A percentile compares a stretch with the other conserved stretches of the same genome.
Conservation (phyloP, 2,888 invertebrate species). For the Aphodius granarius region DNA sequence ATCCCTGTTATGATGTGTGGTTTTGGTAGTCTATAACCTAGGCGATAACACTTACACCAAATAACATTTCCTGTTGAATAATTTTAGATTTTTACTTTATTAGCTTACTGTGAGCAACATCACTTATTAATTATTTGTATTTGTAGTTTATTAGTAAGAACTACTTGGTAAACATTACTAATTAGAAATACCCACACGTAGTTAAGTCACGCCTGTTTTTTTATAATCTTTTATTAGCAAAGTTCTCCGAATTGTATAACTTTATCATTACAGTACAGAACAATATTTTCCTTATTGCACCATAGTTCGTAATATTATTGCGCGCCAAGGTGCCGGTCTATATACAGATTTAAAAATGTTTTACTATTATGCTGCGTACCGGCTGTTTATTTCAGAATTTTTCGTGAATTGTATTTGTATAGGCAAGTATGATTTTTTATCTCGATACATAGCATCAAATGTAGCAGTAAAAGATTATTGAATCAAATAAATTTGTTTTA, state of each 20-base stretch:
- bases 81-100: too few relatives aligned
- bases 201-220: too few relatives aligned
- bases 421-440: background rate
- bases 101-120: background rate
- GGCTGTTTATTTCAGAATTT: background rate
- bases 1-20: background rate
- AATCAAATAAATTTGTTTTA: background rate
- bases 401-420: background rate
- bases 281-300: background rate
- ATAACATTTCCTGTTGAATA: too few relatives aligned
- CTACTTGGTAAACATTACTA: background rate
- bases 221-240: too few relatives aligned
- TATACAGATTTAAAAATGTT: background rate
- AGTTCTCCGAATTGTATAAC: too few relatives aligned
- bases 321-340: background rate
- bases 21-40: background rate
- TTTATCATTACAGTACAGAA: too few relatives aligned
- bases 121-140: background rate
- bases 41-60: background rate
- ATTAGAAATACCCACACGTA: too few relatives aligned
- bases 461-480: background rate
- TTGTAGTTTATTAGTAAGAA: background rate
- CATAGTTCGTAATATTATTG: background rate
- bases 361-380: background rate
- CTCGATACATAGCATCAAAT: background rate